Base-by-base conservation (phyloP, 2,113 vertebrate genomes). In the Morone saxatilis region DNA sequence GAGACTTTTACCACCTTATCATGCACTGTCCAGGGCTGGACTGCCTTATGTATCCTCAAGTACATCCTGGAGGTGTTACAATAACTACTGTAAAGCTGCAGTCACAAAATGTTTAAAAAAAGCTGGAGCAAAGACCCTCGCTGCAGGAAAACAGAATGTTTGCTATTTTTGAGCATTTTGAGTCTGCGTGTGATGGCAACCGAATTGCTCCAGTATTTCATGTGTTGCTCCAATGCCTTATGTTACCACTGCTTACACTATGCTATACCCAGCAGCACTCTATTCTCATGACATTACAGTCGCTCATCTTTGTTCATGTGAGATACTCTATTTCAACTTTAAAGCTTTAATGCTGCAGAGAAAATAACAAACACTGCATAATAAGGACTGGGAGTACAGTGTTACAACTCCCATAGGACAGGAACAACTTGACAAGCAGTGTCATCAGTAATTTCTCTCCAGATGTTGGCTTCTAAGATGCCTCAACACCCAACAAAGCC, bases 121-220 rank as follows among this genome's bases (percentile, higher is more conserved):
- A 69, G 53, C 50, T 20, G 13, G 11, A 85, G 80, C 51, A 57
- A 59, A 78, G 22, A n/a, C 36, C 50, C 47, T 38, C 65, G 67
- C 51, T 57, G 73, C 70, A 81, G 73, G 45, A 38, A 73, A 78
- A 63, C 60, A 41, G 17, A 48, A 69, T 41, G 63, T 16, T 70
- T 76, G 47, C 69, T 59, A 51, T 78, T 71, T 77, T 57, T 20
- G 11, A 67, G 57, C 38, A 25, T 53, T 3, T 2, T 10, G 14
- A 86, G 41, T 11, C 43, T 50, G 71, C 47, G 10, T 70, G 31
- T 45, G 78, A 69, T 19, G 81, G 69, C 66, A 54, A 59, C 57
- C 78, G 57, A 81, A 75, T 73, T 85, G 61, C 76, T 72, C 53
- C 68, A 60, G 72, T 74, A 85, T 86, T 86, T 90, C 78, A 86